These are phyloP conservation scores for Rhabdornis inornatus DNA, from an alignment of 2,113 vertebrate genomes.

Conservation along the genomic window DNA sequence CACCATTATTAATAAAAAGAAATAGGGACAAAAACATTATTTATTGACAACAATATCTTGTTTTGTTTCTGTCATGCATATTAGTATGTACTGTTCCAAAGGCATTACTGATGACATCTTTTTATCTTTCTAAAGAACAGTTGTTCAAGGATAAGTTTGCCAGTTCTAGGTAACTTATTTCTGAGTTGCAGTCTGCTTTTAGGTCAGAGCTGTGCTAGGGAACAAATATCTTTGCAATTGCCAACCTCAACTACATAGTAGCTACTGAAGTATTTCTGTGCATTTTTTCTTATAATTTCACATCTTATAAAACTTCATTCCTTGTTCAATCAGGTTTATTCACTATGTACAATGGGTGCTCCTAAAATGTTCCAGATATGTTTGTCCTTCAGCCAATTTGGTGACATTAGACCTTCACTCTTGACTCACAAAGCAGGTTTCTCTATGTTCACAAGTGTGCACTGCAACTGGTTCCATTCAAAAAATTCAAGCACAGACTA, in stretches of 20 bases:
- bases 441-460: background rate
- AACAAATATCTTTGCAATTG: fast-evolving
- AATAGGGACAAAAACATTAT: background rate
- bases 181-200: background rate
- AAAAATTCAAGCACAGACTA: background rate
- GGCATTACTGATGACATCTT: background rate
- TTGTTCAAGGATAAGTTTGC: background rate
- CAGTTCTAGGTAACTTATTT: background rate
- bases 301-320: background rate
- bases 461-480: background rate
- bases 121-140: background rate
- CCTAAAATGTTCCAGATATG: background rate
- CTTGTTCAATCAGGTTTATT: background rate
- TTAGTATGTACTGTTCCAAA: background rate
- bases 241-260: background rate
- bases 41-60: background rate
- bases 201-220: background rate
- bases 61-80: background rate
- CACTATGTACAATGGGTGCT: background rate
- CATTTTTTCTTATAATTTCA: background rate
- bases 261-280: background rate
- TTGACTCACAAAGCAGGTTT: background rate
- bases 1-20: background rate
- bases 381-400: background rate
- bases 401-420: background rate